Conservation (phyloP, 2,888 invertebrate genomes). For the Lottia scabra region DNA sequence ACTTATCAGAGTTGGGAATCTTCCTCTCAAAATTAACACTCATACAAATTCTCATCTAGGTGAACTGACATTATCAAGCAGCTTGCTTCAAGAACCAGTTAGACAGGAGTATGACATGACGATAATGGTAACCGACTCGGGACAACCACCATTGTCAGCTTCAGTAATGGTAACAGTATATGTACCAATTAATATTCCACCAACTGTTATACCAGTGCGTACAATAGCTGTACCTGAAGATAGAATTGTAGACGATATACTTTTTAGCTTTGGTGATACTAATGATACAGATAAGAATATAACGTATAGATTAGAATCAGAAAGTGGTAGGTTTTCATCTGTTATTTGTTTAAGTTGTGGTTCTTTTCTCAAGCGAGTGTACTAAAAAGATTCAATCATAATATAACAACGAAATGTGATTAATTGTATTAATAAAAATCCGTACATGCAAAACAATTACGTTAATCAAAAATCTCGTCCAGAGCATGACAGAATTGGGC, state of each 20-base stretch:
- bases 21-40: too few species aligned
- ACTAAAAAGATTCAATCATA: too few species aligned
- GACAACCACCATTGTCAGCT: slow-evolving; percentile 18
- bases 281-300: neutral
- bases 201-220: neutral
- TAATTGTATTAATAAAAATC: too few species aligned
- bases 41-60: neutral
- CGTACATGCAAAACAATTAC: too few species aligned
- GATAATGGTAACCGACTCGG: slow-evolving; percentile 25
- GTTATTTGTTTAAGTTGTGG: too few species aligned
- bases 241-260: neutral
- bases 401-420: too few species aligned
- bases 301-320: neutral
- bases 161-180: slow-evolving; percentile 16
- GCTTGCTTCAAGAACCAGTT: slow-evolving; percentile 17
- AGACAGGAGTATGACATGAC: slow-evolving; percentile 13
- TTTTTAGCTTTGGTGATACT: neutral
- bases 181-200: slow-evolving; percentile 26
- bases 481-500: too few species aligned
- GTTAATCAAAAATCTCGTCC: too few species aligned
- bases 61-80: neutral
- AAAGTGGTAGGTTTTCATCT: neutral
- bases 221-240: neutral
- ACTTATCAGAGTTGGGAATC: too few species aligned
- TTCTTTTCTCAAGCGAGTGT: too few species aligned